phyloP scores from a whole-genome alignment of 2,113 vertebrate genomes.

The Paramormyrops kingsleyae region DNA sequence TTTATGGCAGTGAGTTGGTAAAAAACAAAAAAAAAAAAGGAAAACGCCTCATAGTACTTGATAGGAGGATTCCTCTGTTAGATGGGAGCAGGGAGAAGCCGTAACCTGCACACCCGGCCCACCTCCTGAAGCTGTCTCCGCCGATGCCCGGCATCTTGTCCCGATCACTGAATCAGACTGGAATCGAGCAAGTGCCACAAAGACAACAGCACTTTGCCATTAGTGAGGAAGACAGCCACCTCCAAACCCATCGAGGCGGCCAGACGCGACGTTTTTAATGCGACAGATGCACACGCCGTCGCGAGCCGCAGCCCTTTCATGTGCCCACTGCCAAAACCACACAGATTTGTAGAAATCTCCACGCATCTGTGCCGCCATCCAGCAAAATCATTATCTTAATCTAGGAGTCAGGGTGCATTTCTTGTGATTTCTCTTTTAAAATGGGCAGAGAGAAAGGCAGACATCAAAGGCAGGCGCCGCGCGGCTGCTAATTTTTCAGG shows the following conservation, averaged over 20 bases:
- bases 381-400: constrained; percentile 62
- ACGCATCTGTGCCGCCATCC: constrained; percentile 42
- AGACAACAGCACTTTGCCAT: not conserved
- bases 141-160: not conserved
- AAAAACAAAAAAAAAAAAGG: constrained; percentile 28
- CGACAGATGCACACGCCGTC: not conserved
- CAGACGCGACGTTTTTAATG: not conserved
- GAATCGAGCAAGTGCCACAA: not conserved
- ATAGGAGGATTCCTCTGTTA: constrained; percentile 8
- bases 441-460: constrained; percentile 45
- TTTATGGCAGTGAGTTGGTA: not conserved
- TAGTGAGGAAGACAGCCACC: not conserved
- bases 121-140: too few species aligned
- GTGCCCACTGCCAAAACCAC: constrained; percentile 6
- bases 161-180: not conserved
- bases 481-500: constrained; percentile 68
- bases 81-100: not conserved
- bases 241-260: not conserved
- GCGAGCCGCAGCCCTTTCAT: constrained; percentile 10
- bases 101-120: not conserved
- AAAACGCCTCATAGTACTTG: constrained; percentile 35
- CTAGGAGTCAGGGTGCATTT: constrained; percentile 67
- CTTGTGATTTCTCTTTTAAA: constrained; percentile 65
- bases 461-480: constrained; percentile 74
- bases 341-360: constrained; percentile 22